Evolutionary conservation across 2,888 invertebrate genomes (phyloP), one percentile per base, ranked within the genome.

Genomic region (Embidobia sp.): DNA sequence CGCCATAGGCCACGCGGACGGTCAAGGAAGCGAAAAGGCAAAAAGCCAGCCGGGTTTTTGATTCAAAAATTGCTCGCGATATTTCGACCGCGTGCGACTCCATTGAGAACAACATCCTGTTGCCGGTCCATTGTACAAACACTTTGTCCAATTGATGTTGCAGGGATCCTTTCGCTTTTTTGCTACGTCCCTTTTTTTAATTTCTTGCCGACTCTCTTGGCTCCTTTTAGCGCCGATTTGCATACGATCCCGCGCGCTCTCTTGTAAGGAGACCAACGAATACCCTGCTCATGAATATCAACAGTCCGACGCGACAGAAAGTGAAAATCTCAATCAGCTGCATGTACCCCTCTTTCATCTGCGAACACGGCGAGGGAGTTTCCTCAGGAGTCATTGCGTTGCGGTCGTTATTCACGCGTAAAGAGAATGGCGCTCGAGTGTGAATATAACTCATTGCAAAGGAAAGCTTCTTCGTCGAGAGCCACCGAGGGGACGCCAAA

Each of bases 311-410:
- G 27, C 57, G 22, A 1, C 37, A 37, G 61, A 67, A 77, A 77
- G 77, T 72, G 72, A 77, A 77, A 77, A 77, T 72, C 77, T 77
- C 77, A 77, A 77, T 77, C 77, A 77, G 76, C 49, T 49, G 55
- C 63, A 29, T 53, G 61, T 67, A 55, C 63, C 48, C 57, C 10
- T 44, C 66, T 61, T 74, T 66, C 59, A 63, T 69, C n/a, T n/a
- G n/a, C n/a, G n/a, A n/a, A n/a, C n/a, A n/a, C 53, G 10, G 10
- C 27, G 37, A 63, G 77, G 63, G 72, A 64, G 73, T 72, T 59
- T 67, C 53, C 61, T 57, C 57, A 7, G 61, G 16, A 70, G 46
- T n/a, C n/a, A n/a, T n/a, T n/a, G n/a, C 61, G 61, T 40, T 11
- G 69, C 53, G 61, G 67, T 72, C 66, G 77, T 69, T 69, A 77